Base-by-base conservation (phyloP, 2,888 invertebrate genomes). In the Plagodis pulveraria region DNA sequence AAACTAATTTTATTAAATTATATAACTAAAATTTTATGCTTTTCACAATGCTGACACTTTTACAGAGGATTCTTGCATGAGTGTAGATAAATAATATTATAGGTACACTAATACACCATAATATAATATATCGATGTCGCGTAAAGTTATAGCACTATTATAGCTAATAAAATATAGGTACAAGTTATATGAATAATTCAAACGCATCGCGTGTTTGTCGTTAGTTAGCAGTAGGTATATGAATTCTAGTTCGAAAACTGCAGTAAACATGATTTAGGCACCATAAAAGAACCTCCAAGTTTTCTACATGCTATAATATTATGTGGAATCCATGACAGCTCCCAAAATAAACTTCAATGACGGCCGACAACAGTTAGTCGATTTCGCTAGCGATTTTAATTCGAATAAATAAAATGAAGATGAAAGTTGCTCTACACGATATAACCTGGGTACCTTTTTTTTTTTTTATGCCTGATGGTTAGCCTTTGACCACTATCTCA, bases 151-250 rank as follows among this genome's bases (percentile, higher is more conserved):
- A 43, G 56, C 56, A 54, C 60, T 35, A 50, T 60, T 50, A 54
- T 55, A 63, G 57, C 58, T 65, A 66, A 68, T 66, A 72, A 76
- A 74, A 73, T 71, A 64, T 67, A 58, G 53, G 65, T 71, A 71
- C 74, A 75, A 76, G 66, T 75, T 71, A 34, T 60, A 78, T 78
- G 76, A 81, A 81, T 78, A 71, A 80, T 80, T 79, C 77, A 79
- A 65, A 73, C 56, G 58, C 67, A 72, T 82, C 76, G 80, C 80
- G 79, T 80, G 81, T 74, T 73, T 41, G 7, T 35, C 45, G 52
- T 52, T 71, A 76, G 72, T 77, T 72, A 74, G 62, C 45, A 56
- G 63, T 59, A 57, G 63, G 57, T 66, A 67, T 67, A 72, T 70
- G 68, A 72, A 71, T 63, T 71, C 69, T 67, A 67, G 72, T 73